A percentile compares a stretch with the other conserved stretches of the same genome.
Conservation (phyloP, 2,797 vertebrate genomes). For the Denticeps clupeoides region DNA sequence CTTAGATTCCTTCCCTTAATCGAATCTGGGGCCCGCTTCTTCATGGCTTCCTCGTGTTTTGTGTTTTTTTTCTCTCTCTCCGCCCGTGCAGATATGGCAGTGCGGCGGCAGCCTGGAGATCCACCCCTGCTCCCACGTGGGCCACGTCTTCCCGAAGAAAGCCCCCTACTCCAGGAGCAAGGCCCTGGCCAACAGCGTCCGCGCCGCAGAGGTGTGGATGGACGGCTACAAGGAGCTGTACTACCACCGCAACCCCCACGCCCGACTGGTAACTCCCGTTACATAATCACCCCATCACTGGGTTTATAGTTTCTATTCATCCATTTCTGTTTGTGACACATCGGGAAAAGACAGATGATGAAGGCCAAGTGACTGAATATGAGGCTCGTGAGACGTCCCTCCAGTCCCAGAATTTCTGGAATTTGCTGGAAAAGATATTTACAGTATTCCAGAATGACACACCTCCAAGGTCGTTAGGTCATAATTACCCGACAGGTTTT, state of each 20-base stretch:
- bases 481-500: no score
- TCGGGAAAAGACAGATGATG: no score
- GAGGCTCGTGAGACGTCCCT: constrained; percentile 15
- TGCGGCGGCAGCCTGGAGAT: constrained; percentile 87
- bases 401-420: no score
- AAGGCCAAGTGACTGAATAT: constrained; percentile 15
- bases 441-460: no score
- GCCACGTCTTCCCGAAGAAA: constrained; percentile 75
- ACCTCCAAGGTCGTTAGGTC: no score
- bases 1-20: no score
- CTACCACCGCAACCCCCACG: constrained; percentile 77
- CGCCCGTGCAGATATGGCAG: constrained; percentile 78
- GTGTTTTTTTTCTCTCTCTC: constrained; percentile 10
- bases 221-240: constrained; percentile 75
- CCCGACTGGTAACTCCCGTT: constrained; percentile 70
- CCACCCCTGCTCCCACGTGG: constrained; percentile 86
- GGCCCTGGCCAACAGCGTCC: constrained; percentile 74
- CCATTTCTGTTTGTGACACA: no score
- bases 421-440: no score
- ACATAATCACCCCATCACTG: not conserved
- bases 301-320: no score
- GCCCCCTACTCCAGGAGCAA: constrained; percentile 75
- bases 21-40: no score
- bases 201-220: constrained; percentile 83
- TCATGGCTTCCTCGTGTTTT: no score